Base-by-base conservation (phyloP, 2,888 invertebrate species). In the Toxonevra muliebris region DNA sequence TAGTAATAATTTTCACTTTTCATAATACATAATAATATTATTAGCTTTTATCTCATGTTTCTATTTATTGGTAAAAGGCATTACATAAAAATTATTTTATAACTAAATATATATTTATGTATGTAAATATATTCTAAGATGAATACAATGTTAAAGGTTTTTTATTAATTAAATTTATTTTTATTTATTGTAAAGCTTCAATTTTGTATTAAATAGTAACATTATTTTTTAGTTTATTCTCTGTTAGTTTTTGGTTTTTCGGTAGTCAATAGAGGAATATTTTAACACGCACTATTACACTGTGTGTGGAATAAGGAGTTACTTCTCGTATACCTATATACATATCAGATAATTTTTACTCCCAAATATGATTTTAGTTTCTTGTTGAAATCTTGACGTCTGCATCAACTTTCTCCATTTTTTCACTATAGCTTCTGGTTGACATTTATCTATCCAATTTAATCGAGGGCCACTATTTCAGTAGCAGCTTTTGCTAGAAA, bases 341-440 rank as follows among this genome's bases (percentile, higher is more conserved):
- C 71, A 75, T 75, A 75, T 76, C 77, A 76, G 74, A 75, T 75
- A 78, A 77, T 75, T 79, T 70, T 68, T 40, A 68, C 70, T 71
- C 65, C 66, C 69, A 70, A 61, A 64, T 61, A 62, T 63, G 53
- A 59, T 53, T 59, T 20, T 53, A 58, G 30, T 55, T 59, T 30
- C 50, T 13, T 53, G 19, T 43, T n/a, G n/a, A n/a, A n/a, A n/a
- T n/a, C n/a, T n/a, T n/a, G n/a, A n/a, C n/a, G n/a, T n/a, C n/a
- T n/a, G n/a, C n/a, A n/a, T n/a, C n/a, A n/a, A n/a, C n/a, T n/a
- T n/a, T n/a, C n/a, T n/a, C n/a, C n/a, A n/a, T n/a, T n/a, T n/a
- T n/a, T n/a, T n/a, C n/a, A n/a, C n/a, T n/a, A n/a, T n/a, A n/a
- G n/a, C n/a, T n/a, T n/a, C n/a, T n/a, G n/a, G n/a, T n/a, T n/a